Base-by-base conservation (phyloP, 2,888 invertebrate species). In the Microdon myrmicae region DNA sequence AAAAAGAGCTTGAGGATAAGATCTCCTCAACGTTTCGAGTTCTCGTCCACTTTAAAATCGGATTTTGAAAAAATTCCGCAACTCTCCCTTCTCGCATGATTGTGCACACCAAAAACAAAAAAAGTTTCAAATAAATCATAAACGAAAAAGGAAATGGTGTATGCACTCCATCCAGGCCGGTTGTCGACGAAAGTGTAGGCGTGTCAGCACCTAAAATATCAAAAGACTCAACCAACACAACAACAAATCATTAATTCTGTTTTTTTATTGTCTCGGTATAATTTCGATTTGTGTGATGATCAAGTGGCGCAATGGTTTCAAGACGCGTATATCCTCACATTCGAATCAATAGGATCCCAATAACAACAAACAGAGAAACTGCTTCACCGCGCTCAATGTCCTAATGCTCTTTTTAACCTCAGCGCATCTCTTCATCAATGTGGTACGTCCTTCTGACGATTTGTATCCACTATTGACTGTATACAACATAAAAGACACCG, bases 191-290 rank as follows among this genome's bases (percentile, higher is more conserved):
- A 10, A 14, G 31, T 41, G 37, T 37, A 47, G 61, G 61, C 61
- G 61, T 64, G 61, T 56, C 61, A 56, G 41, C 23, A 38, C 31
- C 45, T 14, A 45, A 55, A 25, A 49, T 45, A 61, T 43, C 49
- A 26, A 56, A 51, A 41, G 31, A 44, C 39, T 39, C 44, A 45
- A 49, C 45, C 49, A 56, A 44, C 48, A 45, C 49, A 39, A 56
- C 45, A 56, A 64, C 64, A 64, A 64, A 64, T 56, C 64, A 64
- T 64, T 53, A 51, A 51, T 51, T 56, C 56, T 41, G 56, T 47
- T 58, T 56, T 51, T 51, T 53, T 45, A 56, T 64, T 64, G 64
- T 64, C 45, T 32, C 56, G 64, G 56, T 56, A 64, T 51, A 56
- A 64, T 64, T 64, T 47, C 53, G 34, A 59, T 43, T 35, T 17